Conservation (phyloP, 2,888 invertebrate genomes). For the Anticlea derivata region DNA sequence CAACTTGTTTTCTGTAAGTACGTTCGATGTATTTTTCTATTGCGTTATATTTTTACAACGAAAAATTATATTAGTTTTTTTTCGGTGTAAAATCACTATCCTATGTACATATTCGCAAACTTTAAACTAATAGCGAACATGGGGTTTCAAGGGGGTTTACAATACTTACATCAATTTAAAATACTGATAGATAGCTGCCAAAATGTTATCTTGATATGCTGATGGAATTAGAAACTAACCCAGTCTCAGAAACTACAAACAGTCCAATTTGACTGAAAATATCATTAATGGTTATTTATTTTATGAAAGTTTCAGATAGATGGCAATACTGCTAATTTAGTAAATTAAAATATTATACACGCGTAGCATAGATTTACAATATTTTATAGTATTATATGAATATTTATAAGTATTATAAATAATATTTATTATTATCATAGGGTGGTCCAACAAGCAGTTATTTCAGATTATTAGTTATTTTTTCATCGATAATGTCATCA, state of each 20-base stretch:
- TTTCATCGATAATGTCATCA: slow-evolving; percentile 11
- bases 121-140: neutral
- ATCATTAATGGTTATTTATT: no score
- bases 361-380: no score
- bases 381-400: neutral
- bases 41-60: neutral
- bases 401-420: neutral
- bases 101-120: neutral
- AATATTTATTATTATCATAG: slow-evolving; percentile 8
- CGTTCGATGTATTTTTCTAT: neutral
- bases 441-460: slow-evolving; percentile 15
- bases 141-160: neutral
- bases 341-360: no score
- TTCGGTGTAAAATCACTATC: neutral
- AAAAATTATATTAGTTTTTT: no score
- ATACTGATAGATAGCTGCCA: slow-evolving; percentile 8
- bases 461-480: neutral
- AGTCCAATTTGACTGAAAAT: neutral
- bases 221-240: neutral
- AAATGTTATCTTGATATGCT: neutral
- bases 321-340: neutral
- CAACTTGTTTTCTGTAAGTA: slow-evolving; percentile 20
- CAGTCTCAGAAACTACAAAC: neutral
- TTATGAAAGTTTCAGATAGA: no score
- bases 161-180: neutral